Evolutionary conservation across 2,888 invertebrate genomes (phyloP), one percentile per base, ranked within the genome.

Genomic region (Nasonia oneida): DNA sequence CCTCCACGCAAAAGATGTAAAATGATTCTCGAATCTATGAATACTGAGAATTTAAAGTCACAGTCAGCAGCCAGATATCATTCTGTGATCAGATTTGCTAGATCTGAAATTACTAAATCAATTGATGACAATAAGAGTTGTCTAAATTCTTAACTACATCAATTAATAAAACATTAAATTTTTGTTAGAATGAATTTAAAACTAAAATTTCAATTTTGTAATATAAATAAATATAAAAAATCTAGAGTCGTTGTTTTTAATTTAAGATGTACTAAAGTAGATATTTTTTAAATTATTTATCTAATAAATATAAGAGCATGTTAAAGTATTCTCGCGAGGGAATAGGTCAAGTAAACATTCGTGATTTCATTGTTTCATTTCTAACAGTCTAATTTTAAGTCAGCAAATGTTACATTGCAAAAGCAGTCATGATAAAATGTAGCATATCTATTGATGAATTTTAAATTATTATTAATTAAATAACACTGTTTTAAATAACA

Each of bases 61-160:
- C 87, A 90, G 10, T 92, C 93, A 18, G 42, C 92, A 18, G 33
- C 15, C 8, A 92, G 94, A 84, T 93, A 94, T 92, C 96, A 95
- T 92, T 97, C 98, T 3, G 98, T 98, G 77, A 98, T 98, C 92
- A 97, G 97, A 89, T 98, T 97, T 92, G 98, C 98, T 29, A 96
- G 96, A 89, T 96, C 97, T 64, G 83, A 78, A 12, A 78, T n/a
- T 12, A 47, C 18, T 47, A 64, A 29, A 14, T 29, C 64, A 64
- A 12, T 57, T 57, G 5, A 57, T 3, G 57, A 57, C n/a, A 57
- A 57, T 6, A 57, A 18, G 18, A 57, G 2, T n/a, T n/a, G 57
- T 57, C n/a, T 57, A 1, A 57, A 57, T 57, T n/a, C 57, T 57
- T 57, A n/a, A 57, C 15, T 18, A n/a, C 18, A 57, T 3, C 5